Conservation (phyloP, 92 coral and sea anemone species). For the Siderastrea radians region DNA sequence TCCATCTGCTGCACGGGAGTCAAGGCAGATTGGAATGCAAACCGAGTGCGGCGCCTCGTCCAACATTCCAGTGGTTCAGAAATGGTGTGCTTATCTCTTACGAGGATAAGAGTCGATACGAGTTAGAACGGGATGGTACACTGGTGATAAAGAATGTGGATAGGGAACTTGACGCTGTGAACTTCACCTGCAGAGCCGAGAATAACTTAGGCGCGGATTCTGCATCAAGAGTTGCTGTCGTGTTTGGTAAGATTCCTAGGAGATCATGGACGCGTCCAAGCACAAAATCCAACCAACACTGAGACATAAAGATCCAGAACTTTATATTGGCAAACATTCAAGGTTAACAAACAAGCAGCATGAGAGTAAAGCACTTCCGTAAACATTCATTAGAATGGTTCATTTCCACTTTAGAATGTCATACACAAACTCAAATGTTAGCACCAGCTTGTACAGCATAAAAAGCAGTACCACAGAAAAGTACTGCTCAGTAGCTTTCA, state of each 20-base stretch:
- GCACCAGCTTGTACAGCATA: too few relatives aligned
- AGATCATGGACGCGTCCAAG: neutral
- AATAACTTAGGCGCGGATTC: conserved; percentile 24
- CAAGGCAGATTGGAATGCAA: conserved; percentile 27
- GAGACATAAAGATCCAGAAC: too few relatives aligned
- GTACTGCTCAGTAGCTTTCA: too few relatives aligned
- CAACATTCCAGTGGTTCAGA: conserved; percentile 32
- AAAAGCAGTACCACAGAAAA: too few relatives aligned
- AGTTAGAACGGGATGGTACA: conserved; percentile 1
- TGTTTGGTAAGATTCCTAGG: conserved; percentile 9
- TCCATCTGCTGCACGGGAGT: conserved; percentile 9
- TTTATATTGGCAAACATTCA: too few relatives aligned
- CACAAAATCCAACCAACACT: too few relatives aligned
- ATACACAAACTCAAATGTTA: too few relatives aligned
- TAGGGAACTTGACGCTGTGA: conserved; percentile 21
- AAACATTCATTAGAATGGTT: too few relatives aligned
- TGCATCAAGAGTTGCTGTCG: neutral
- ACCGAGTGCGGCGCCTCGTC: conserved; percentile 34
- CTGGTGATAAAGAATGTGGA: conserved; percentile 32
- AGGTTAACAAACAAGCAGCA: too few relatives aligned
- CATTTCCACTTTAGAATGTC: too few relatives aligned
- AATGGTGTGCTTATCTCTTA: conserved; percentile 11
- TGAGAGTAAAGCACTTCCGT: too few relatives aligned
- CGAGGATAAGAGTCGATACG: conserved; percentile 13
- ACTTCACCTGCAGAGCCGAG: conserved; percentile 34